Evolutionary conservation across 35 echinoderm and acorn worm genomes (phyloP).

Genomic region (Heliocidaris erythrogramma): DNA sequence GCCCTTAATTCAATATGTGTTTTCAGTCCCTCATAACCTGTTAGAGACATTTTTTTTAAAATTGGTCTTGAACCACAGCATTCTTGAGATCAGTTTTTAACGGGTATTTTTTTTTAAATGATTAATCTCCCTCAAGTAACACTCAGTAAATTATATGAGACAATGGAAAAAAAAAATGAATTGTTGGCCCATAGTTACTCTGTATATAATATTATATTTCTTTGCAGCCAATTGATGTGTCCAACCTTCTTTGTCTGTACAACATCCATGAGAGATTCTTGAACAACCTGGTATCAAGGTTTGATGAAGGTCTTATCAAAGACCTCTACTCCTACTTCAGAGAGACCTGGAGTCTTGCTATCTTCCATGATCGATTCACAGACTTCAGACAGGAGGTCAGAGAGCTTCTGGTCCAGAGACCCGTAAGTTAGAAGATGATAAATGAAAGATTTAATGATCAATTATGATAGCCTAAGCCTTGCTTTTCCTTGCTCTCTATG

Average conservation of each 20-base stretch:
- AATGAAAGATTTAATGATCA: no score
- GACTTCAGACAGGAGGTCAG: slow-evolving; percentile 97
- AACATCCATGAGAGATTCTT: slow-evolving; percentile 96
- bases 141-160: neutral
- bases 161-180: neutral
- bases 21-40: no score
- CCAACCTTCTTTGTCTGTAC: slow-evolving; percentile 91
- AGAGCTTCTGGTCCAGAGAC: slow-evolving; percentile 88
- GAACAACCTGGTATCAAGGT: slow-evolving; percentile 93
- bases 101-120: no score
- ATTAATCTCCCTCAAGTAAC: no score
- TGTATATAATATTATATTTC: neutral
- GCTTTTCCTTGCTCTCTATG: no score
- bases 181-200: neutral
- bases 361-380: slow-evolving; percentile 94
- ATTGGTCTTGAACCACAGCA: no score
- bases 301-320: slow-evolving; percentile 85
- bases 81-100: no score
- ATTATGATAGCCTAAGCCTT: no score
- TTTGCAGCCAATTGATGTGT: slow-evolving; percentile 74
- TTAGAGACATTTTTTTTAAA: no score
- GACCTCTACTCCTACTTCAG: slow-evolving; percentile 90
- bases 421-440: slow-evolving; percentile 64
- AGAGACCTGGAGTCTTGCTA: slow-evolving; percentile 87
- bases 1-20: no score